Conservation (phyloP, 2,113 vertebrate genomes). For the Balaeniceps rex region DNA sequence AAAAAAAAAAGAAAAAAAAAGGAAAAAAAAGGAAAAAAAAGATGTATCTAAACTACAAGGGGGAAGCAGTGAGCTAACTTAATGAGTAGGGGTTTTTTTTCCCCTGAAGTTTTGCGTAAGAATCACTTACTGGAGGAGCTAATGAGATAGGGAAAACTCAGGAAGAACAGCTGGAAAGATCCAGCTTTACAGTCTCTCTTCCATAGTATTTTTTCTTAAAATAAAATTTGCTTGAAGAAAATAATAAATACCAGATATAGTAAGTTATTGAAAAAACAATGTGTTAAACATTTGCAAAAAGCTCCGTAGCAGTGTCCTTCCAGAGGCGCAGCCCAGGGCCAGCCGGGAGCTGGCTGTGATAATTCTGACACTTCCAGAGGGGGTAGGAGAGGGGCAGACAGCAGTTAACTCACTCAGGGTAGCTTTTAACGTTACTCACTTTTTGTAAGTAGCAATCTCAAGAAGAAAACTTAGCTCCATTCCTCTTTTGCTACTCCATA, state of each 20-base stretch:
- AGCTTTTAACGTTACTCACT: background rate
- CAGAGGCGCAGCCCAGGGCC: background rate
- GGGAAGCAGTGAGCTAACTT: background rate
- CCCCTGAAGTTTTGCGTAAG: background rate
- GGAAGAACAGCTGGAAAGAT: background rate
- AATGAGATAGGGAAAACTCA: background rate
- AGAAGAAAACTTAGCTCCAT: background rate
- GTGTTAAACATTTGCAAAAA: background rate
- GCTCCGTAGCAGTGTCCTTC: background rate
- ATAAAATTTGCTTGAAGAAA: background rate
- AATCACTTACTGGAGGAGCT: background rate
- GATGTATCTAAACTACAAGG: background rate
- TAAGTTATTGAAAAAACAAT: background rate
- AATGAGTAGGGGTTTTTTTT: background rate
- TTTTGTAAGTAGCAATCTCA: background rate
- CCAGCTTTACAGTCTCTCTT: background rate
- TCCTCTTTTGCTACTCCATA: background rate
- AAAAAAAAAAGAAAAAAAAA: background rate
- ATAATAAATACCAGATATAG: background rate
- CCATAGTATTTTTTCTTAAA: background rate
- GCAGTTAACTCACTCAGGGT: background rate
- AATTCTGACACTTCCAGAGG: background rate
- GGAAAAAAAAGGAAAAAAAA: background rate
- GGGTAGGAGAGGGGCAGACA: background rate
- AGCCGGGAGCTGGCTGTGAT: background rate